Evolutionary conservation across 2,888 invertebrate genomes (phyloP).

Genomic region (Trichogramma dendrolimi): DNA sequence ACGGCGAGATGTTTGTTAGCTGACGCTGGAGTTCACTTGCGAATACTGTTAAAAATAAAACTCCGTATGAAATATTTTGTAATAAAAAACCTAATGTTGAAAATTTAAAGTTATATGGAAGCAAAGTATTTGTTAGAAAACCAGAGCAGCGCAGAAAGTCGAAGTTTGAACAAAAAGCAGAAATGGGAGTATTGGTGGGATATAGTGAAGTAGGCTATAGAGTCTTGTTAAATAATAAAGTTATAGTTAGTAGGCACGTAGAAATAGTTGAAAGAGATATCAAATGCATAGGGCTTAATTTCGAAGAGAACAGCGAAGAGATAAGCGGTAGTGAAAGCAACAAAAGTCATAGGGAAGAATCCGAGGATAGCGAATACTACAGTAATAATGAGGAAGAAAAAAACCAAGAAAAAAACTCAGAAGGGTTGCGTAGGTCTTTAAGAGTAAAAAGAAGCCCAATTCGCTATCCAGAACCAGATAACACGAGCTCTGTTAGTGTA

Average conservation of each 20-base stretch:
- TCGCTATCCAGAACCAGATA: too few species aligned
- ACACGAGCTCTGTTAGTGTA: too few species aligned
- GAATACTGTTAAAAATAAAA: slow-evolving; percentile 20
- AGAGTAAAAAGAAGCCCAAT: not conserved
- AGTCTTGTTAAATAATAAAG: slow-evolving; percentile 22
- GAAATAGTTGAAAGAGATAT: slow-evolving; percentile 20
- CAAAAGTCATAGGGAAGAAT: not conserved
- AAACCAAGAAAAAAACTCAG: not conserved
- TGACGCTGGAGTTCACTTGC: slow-evolving; percentile 11
- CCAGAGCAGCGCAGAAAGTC: slow-evolving; percentile 15
- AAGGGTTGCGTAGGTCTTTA: not conserved
- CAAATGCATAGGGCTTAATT: slow-evolving; percentile 16
- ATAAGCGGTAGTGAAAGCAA: not conserved
- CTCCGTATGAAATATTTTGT: slow-evolving; percentile 24
- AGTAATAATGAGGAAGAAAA: not conserved
- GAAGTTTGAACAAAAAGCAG: slow-evolving; percentile 24
- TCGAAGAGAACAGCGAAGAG: not conserved
- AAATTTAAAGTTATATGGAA: slow-evolving; percentile 17
- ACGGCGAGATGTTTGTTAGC: slow-evolving; percentile 19
- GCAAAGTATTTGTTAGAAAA: slow-evolving; percentile 23
- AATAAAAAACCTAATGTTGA: slow-evolving; percentile 3
- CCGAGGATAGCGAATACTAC: not conserved
- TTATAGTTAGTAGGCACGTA: slow-evolving; percentile 24
- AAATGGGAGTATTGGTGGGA: slow-evolving; percentile 23
- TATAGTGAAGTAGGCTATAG: slow-evolving; percentile 24